These are phyloP conservation scores for Limnephilus marmoratus DNA, from an alignment of 2,888 invertebrate species.

Conservation along the genomic window DNA sequence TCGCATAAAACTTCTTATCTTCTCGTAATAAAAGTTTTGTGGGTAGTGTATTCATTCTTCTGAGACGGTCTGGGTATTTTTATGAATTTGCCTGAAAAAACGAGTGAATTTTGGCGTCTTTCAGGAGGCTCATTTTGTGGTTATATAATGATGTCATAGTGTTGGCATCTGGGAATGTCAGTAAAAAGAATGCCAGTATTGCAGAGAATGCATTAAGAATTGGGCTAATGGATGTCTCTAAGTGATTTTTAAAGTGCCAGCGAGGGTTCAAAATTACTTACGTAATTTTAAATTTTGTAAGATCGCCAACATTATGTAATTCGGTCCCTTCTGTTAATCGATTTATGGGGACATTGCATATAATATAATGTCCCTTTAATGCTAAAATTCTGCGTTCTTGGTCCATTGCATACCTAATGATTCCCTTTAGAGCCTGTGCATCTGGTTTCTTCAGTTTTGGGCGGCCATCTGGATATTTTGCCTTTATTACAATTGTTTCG, in stretches of 20 bases:
- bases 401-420: background rate
- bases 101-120: background rate
- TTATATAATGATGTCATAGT: background rate
- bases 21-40: background rate
- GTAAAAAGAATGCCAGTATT: background rate
- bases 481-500: background rate
- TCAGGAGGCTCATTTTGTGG: background rate
- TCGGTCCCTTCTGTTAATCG: background rate
- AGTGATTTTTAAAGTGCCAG: background rate
- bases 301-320: no score
- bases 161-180: background rate
- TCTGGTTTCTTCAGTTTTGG: background rate
- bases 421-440: background rate
- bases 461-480: background rate
- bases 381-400: background rate
- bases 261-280: background rate
- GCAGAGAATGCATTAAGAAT: background rate
- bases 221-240: background rate
- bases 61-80: background rate
- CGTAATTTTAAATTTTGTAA: no score
- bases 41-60: background rate
- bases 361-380: background rate
- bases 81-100: background rate
- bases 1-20: background rate
- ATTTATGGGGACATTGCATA: background rate